Conservation (phyloP, 2,113 vertebrate species). For the Chaenocephalus aceratus region DNA sequence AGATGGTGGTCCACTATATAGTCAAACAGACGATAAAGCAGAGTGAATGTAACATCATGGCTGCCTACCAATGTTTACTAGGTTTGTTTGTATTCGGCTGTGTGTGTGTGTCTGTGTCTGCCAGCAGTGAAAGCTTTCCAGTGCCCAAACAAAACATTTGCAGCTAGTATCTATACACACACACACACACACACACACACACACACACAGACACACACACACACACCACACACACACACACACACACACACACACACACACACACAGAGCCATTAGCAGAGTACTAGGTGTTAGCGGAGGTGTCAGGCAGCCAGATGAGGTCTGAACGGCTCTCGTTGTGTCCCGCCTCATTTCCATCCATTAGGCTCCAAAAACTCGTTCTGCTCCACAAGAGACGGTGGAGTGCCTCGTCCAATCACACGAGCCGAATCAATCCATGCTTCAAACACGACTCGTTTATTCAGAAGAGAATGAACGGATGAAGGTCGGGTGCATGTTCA, state of each 20-base stretch:
- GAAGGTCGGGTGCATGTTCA: slow-evolving; percentile 3
- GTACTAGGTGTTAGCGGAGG: slow-evolving; percentile 37
- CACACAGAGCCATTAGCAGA: slow-evolving; percentile 46
- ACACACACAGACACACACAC: slow-evolving; percentile 20
- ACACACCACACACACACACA: slow-evolving; percentile 28
- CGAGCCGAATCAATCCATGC: neutral
- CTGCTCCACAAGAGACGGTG: slow-evolving; percentile 41
- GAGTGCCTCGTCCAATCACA: slow-evolving; percentile 27
- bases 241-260: slow-evolving; percentile 41
- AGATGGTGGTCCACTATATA: too few relatives aligned
- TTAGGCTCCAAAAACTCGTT: slow-evolving; percentile 34
- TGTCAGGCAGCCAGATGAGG: slow-evolving; percentile 52
- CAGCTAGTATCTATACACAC: too few relatives aligned
- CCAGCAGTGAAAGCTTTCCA: too few relatives aligned
- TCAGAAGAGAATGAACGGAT: neutral
- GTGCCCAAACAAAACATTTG: too few relatives aligned
- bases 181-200: too few relatives aligned
- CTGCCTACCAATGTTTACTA: too few relatives aligned
- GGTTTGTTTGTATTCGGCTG: too few relatives aligned
- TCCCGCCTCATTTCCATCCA: slow-evolving; percentile 50
- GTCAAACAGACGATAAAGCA: too few relatives aligned
- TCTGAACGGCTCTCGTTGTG: slow-evolving; percentile 27
- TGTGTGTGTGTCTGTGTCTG: too few relatives aligned
- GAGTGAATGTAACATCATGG: too few relatives aligned
- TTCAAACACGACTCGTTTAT: neutral